phyloP scores from a whole-genome alignment of 2,888 invertebrate genomes.

The Stictocephala bisonia region DNA sequence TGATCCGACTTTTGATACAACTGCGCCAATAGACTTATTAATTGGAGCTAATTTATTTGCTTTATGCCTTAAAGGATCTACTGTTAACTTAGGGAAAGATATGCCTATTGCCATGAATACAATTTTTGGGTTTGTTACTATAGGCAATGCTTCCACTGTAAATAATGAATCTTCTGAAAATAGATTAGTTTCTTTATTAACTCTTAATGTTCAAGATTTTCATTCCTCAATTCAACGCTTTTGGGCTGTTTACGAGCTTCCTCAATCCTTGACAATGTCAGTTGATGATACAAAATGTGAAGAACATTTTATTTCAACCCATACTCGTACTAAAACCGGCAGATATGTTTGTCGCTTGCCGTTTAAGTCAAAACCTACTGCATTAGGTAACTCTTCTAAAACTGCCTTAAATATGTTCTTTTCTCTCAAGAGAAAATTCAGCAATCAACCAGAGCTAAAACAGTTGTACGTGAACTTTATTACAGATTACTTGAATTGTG shows the following conservation, averaged over 20 bases:
- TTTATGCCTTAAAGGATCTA: neutral
- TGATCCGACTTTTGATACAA: neutral
- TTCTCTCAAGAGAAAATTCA: too few species aligned
- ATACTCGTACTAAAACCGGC: neutral
- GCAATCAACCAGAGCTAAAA: too few species aligned
- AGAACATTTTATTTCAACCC: neutral
- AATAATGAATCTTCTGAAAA: neutral
- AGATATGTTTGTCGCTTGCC: neutral
- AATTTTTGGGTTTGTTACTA: neutral
- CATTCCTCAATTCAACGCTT: neutral
- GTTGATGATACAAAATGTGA: neutral
- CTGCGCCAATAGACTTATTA: neutral
- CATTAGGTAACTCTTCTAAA: neutral
- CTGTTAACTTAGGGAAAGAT: neutral
- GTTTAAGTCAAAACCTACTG: neutral
- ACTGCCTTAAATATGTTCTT: neutral
- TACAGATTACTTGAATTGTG: too few species aligned
- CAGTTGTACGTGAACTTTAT: too few species aligned
- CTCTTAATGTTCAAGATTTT: neutral
- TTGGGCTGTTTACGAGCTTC: neutral
- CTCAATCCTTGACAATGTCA: neutral
- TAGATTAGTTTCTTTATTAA: neutral
- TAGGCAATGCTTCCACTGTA: neutral
- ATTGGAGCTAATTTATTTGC: neutral
- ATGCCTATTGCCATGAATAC: slow-evolving; percentile 12